Evolutionary conservation across 2,797 vertebrate species (phyloP).

Genomic region (Sciaenops ocellatus): DNA sequence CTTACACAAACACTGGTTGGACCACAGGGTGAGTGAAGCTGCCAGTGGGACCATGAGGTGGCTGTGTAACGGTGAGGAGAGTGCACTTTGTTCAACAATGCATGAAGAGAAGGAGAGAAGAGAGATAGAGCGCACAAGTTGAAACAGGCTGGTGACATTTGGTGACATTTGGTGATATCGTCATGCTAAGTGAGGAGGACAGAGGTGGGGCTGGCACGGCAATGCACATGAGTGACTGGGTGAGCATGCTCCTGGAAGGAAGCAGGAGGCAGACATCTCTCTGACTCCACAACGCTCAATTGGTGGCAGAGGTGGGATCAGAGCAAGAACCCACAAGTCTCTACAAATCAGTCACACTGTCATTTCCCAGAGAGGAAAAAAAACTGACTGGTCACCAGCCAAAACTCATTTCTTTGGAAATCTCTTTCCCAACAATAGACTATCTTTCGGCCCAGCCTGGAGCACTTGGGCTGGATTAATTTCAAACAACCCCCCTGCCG

Average conservation of each 20-base stretch:
- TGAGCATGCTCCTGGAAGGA: constrained; percentile 78
- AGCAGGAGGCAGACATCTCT: constrained; percentile 78
- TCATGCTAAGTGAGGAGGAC: constrained; percentile 81
- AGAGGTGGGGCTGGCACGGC: constrained; percentile 70
- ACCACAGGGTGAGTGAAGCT: constrained; percentile 77
- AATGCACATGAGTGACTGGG: constrained; percentile 80
- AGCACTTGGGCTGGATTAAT: constrained; percentile 77
- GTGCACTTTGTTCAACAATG: constrained; percentile 78
- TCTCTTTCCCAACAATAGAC: constrained; percentile 73
- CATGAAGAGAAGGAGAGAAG: constrained; percentile 61
- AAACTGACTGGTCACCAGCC: constrained; percentile 75
- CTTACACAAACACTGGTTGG: constrained; percentile 63
- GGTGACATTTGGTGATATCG: constrained; percentile 72
- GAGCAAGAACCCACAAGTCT: constrained; percentile 73
- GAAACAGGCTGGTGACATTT: constrained; percentile 74
- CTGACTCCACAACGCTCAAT: constrained; percentile 65
- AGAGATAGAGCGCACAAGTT: constrained; percentile 42
- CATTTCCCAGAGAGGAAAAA: constrained; percentile 63
- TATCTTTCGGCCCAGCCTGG: constrained; percentile 69
- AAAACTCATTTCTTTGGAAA: constrained; percentile 80
- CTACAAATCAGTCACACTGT: constrained; percentile 79
- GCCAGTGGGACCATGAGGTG: constrained; percentile 80
- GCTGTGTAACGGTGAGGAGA: constrained; percentile 74
- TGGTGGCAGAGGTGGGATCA: constrained; percentile 73
- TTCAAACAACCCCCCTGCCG: constrained; percentile 70